phyloP scores from a whole-genome alignment of 2,888 invertebrate species.

The Chrysotoxum bicinctum region DNA sequence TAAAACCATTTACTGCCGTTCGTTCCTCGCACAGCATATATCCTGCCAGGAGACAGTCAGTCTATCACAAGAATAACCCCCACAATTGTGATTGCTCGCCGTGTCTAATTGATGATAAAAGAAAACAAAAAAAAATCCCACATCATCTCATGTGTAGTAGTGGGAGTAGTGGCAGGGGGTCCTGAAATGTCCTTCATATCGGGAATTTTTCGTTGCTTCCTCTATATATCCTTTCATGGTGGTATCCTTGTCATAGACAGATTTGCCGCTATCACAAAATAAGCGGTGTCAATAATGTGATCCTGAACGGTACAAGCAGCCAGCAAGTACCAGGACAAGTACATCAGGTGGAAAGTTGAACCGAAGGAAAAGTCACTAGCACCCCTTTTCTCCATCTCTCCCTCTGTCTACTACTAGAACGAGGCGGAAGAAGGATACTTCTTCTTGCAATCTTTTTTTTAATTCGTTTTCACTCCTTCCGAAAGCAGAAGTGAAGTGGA shows the following conservation, averaged over 20 bases:
- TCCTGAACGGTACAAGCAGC: slow-evolving; percentile 44
- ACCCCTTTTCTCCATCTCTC: background rate
- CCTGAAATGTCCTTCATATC: slow-evolving; percentile 49
- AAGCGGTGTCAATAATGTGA: slow-evolving; percentile 71
- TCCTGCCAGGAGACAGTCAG: slow-evolving; percentile 14
- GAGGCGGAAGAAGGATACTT: slow-evolving; percentile 3
- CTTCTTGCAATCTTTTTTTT: slow-evolving; percentile 44
- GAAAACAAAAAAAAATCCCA: slow-evolving; percentile 25
- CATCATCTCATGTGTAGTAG: slow-evolving; percentile 39
- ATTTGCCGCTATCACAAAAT: slow-evolving; percentile 70
- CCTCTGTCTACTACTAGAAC: background rate
- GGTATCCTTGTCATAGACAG: slow-evolving; percentile 71
- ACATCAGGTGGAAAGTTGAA: slow-evolving; percentile 70
- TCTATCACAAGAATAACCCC: slow-evolving; percentile 57
- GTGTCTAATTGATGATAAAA: slow-evolving; percentile 78
- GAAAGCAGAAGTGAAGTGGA: slow-evolving; percentile 65
- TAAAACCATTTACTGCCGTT: slow-evolving; percentile 69
- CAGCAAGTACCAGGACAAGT: slow-evolving; percentile 52
- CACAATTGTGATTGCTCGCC: slow-evolving; percentile 73
- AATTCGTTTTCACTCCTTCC: slow-evolving; percentile 4
- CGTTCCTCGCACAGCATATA: background rate
- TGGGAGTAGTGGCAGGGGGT: background rate
- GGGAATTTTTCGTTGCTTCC: background rate
- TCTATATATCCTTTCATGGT: slow-evolving; percentile 27
- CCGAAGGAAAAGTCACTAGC: slow-evolving; percentile 55